Evolutionary conservation across 2,888 invertebrate genomes (phyloP).

Genomic region (Byasa hedistus): DNA sequence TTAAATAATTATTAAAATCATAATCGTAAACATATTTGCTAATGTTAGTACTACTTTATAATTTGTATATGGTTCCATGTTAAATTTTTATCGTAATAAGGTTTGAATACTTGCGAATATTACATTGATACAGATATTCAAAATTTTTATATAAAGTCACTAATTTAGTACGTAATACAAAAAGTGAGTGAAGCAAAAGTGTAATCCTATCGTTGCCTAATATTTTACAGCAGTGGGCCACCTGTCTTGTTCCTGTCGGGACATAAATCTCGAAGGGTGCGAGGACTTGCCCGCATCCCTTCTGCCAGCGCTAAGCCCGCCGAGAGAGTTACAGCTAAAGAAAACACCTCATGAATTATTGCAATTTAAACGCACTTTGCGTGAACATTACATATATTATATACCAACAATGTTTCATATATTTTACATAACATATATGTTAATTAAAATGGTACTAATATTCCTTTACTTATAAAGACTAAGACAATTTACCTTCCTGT

Average conservation of each 20-base stretch:
- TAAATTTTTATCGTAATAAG: background rate
- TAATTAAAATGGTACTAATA: no score
- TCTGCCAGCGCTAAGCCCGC: slow-evolving; percentile 9
- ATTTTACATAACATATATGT: no score
- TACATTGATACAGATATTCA: background rate
- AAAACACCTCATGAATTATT: slow-evolving; percentile 19
- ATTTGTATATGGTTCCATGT: background rate
- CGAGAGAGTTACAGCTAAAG: slow-evolving; percentile 18
- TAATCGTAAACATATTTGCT: background rate
- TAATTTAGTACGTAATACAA: slow-evolving; percentile 9
- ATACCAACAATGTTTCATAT: no score
- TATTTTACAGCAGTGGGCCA: slow-evolving; percentile 26
- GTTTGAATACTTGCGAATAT: background rate
- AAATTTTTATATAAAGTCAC: background rate
- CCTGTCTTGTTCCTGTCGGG: slow-evolving; percentile 23
- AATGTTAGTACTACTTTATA: background rate
- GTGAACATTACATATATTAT: background rate
- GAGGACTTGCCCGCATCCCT: slow-evolving; percentile 17
- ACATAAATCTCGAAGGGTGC: slow-evolving; percentile 29
- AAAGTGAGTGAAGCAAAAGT: slow-evolving; percentile 5
- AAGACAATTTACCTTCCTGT: no score
- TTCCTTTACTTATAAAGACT: no score
- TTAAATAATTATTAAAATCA: no score
- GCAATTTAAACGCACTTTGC: background rate
- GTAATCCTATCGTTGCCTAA: slow-evolving; percentile 21